phyloP scores from a whole-genome alignment of 2,888 invertebrate genomes.

The Rhingia rostrata region DNA sequence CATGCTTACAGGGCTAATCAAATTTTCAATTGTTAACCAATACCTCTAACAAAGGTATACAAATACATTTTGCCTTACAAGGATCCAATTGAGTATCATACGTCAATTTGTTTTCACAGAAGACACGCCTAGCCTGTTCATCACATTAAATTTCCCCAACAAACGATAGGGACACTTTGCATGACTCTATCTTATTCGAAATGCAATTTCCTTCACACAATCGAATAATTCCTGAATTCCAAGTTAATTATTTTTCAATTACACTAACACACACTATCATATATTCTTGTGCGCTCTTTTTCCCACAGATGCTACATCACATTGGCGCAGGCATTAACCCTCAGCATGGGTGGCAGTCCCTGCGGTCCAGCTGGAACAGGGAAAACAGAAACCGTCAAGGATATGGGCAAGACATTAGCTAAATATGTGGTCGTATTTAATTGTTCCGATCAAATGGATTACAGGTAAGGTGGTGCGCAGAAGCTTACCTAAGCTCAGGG shows the following conservation, averaged over 20 bases:
- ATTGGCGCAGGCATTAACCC: constrained; percentile 95
- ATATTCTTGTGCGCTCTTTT: constrained; percentile 25
- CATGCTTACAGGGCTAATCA: neutral
- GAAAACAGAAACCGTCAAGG: constrained; percentile 98
- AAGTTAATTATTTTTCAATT: constrained; percentile 57
- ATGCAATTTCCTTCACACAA: constrained; percentile 31
- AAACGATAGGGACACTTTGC: neutral
- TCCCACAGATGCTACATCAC: constrained; percentile 95
- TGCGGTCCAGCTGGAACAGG: constrained; percentile 99
- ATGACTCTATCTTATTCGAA: constrained; percentile 4
- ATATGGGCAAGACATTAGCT: constrained; percentile 98
- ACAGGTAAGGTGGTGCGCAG: constrained; percentile 84
- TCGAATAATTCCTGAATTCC: constrained; percentile 10
- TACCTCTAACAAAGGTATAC: neutral
- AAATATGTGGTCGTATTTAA: constrained; percentile 99
- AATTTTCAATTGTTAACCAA: neutral
- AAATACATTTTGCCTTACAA: neutral
- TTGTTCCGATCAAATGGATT: constrained; percentile 99
- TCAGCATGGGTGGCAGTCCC: constrained; percentile 98
- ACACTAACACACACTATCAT: neutral
- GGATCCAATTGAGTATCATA: neutral
- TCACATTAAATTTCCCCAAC: neutral
- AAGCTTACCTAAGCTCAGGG: constrained; percentile 40
- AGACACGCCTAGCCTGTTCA: neutral
- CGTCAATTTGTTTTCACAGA: neutral